phyloP scores from a whole-genome alignment of 2,888 invertebrate genomes.

The Drosophila rellima region DNA sequence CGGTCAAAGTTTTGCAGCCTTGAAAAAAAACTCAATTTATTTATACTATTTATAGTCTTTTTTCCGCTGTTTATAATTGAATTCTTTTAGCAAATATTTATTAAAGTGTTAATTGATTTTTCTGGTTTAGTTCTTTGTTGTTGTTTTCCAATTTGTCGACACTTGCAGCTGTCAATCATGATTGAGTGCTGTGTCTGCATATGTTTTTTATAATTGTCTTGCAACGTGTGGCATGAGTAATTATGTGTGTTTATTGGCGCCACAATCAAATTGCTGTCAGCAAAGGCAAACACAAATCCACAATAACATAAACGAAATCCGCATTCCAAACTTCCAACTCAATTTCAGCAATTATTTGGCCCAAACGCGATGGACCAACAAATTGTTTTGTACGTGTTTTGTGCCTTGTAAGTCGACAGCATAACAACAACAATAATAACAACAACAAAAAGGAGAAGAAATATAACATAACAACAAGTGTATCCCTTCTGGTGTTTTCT shows the following conservation, averaged over 20 bases:
- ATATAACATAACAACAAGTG: not conserved
- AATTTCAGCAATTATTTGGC: slow-evolving; percentile 29
- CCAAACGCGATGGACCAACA: slow-evolving; percentile 39
- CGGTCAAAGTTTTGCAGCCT: not conserved
- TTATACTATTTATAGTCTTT: not conserved
- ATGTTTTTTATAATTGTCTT: slow-evolving; percentile 22
- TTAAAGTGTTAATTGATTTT: not conserved
- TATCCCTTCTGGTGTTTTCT: slow-evolving; percentile 47
- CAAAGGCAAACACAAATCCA: slow-evolving; percentile 31
- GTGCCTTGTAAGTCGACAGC: slow-evolving; percentile 24
- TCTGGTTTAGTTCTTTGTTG: not conserved
- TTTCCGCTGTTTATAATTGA: not conserved
- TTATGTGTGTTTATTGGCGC: slow-evolving; percentile 59
- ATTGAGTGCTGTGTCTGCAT: slow-evolving; percentile 16
- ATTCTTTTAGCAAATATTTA: slow-evolving; percentile 13
- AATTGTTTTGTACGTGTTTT: slow-evolving; percentile 74
- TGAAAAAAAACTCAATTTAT: not conserved
- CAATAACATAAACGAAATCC: not conserved
- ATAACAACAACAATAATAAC: slow-evolving; percentile 14
- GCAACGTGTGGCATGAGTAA: slow-evolving; percentile 68
- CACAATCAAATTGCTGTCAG: slow-evolving; percentile 54
- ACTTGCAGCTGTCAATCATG: slow-evolving; percentile 15
- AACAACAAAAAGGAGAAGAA: slow-evolving; percentile 16
- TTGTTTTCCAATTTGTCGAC: slow-evolving; percentile 5
- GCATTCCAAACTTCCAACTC: slow-evolving; percentile 15